phyloP scores from a whole-genome alignment of 2,797 vertebrate species.

The Pseudochaenichthys georgianus region DNA sequence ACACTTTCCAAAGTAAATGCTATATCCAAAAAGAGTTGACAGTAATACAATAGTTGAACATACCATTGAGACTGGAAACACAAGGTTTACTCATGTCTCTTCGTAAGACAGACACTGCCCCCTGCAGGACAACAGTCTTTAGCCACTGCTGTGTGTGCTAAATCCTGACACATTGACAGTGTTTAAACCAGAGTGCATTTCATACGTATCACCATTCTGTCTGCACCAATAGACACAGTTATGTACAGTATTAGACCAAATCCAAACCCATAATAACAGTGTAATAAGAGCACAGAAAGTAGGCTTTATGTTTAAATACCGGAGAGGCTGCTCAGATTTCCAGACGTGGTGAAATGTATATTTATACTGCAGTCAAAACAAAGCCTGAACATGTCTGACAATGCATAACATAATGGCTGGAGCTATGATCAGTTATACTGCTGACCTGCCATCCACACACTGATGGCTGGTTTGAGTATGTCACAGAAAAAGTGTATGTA shows the following conservation, averaged over 20 bases:
- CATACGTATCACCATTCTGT: slow-evolving; percentile 16
- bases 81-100: not conserved
- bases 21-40: not conserved
- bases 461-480: slow-evolving; percentile 34
- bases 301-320: slow-evolving; percentile 49
- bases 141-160: not conserved
- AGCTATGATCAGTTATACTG: slow-evolving; percentile 29
- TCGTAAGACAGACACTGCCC: slow-evolving; percentile 48
- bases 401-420: slow-evolving; percentile 32
- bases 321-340: slow-evolving; percentile 64
- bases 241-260: slow-evolving; percentile 50
- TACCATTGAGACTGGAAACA: not conserved
- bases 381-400: slow-evolving; percentile 58
- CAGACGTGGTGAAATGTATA: slow-evolving; percentile 58
- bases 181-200: slow-evolving; percentile 2
- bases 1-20: not conserved
- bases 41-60: not conserved
- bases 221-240: slow-evolving; percentile 19
- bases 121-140: slow-evolving; percentile 34
- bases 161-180: slow-evolving; percentile 17
- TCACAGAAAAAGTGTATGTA: slow-evolving; percentile 8
- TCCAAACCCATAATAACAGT: slow-evolving; percentile 64
- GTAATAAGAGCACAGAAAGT: slow-evolving; percentile 37
- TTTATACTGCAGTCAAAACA: slow-evolving; percentile 69
- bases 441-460: slow-evolving; percentile 30